These are phyloP conservation scores for Ibidorhyncha struthersii DNA, from an alignment of 2,113 vertebrate genomes.

Conservation along the genomic window DNA sequence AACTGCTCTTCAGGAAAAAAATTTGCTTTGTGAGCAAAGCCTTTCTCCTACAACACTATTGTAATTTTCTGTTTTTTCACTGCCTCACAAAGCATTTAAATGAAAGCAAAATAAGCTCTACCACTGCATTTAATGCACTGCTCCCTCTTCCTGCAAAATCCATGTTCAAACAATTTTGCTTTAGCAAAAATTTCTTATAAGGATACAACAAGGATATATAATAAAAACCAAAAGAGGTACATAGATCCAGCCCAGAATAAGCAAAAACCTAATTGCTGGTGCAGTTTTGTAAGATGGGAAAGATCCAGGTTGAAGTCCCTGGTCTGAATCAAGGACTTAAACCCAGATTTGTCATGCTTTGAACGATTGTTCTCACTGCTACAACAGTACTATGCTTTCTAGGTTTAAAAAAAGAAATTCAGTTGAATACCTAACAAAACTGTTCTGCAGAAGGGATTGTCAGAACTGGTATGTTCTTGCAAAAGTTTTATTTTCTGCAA, in stretches of 20 bases:
- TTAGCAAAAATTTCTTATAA: not conserved
- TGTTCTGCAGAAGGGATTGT: not conserved
- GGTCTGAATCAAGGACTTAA: not conserved
- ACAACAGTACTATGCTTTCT: not conserved
- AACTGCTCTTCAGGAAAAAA: constrained; percentile 40
- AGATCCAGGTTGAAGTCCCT: not conserved
- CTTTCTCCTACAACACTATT: not conserved
- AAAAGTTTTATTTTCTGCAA: not conserved
- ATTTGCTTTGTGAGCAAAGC: constrained; percentile 43
- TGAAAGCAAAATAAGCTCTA: constrained; percentile 11
- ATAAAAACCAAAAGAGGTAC: not conserved
- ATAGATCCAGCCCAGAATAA: not conserved
- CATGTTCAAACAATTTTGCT: not conserved
- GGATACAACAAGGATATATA: not conserved
- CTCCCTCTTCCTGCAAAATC: not conserved
- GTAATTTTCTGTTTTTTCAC: constrained; percentile 14
- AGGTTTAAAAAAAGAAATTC: not conserved
- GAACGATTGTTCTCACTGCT: not conserved
- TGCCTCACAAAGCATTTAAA: not conserved
- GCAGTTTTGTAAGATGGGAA: not conserved
- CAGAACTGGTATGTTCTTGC: not conserved
- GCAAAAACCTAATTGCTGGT: not conserved
- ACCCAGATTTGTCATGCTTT: not conserved
- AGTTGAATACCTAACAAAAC: not conserved
- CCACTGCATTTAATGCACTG: not conserved